These are phyloP conservation scores for Mustela nigripes DNA, from an alignment of 2,113 vertebrate species.

Conservation along the genomic window DNA sequence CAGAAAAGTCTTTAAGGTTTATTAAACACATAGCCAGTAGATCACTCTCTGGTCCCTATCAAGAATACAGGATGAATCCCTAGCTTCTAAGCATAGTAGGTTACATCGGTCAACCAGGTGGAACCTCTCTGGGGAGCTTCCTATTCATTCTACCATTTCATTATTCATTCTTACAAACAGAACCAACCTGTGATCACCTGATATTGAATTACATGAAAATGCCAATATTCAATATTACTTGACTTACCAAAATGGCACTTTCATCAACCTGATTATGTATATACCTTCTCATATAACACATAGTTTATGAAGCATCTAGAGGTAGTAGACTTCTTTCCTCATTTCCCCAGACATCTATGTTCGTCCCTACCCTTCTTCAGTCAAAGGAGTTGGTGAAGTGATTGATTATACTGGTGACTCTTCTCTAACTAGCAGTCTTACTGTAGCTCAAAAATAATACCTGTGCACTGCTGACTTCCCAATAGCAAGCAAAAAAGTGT, in stretches of 20 bases:
- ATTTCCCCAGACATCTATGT: neutral
- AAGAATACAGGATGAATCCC: neutral
- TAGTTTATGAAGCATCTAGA: neutral
- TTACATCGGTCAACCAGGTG: neutral
- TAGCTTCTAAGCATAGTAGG: neutral
- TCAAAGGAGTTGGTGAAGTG: neutral
- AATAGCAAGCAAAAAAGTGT: neutral
- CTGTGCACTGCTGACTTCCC: fast-evolving
- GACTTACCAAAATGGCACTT: neutral
- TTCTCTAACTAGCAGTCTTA: neutral
- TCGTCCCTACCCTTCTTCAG: neutral
- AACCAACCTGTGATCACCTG: neutral
- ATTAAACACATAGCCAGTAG: neutral
- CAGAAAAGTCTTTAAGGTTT: neutral
- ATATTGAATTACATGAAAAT: neutral
- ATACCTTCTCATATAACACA: neutral
- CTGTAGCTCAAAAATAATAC: neutral
- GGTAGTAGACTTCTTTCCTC: neutral
- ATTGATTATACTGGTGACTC: neutral
- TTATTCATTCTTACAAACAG: neutral
- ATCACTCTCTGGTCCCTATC: neutral
- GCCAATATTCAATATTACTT: neutral
- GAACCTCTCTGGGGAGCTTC: neutral
- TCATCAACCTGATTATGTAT: neutral
- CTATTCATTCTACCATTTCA: neutral